Conservation (phyloP, 1,140 invertebrate species). For the Scaptodrosophila lebanonensis region DNA sequence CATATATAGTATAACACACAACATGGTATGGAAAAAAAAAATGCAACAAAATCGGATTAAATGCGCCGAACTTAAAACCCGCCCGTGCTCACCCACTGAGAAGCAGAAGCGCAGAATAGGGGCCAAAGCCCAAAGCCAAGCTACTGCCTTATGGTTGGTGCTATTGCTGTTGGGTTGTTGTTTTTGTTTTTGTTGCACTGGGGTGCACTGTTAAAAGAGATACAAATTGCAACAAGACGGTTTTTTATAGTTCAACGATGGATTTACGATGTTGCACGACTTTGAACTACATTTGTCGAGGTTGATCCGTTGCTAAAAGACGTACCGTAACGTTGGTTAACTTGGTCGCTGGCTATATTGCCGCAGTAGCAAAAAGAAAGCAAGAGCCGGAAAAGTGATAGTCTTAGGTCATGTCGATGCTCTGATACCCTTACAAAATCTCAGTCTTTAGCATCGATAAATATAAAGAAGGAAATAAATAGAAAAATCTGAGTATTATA, state of each 20-base stretch:
- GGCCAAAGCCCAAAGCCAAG: constrained; percentile 33
- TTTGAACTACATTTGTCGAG: constrained; percentile 69
- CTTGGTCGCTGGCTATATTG: constrained; percentile 17
- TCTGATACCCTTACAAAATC: no score
- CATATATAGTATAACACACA: no score
- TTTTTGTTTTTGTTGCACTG: constrained; percentile 18
- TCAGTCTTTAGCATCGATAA: no score
- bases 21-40: constrained; percentile 54
- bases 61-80: constrained; percentile 58
- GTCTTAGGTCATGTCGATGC: no score
- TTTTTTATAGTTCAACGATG: constrained; percentile 74
- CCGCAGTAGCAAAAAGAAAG: constrained; percentile 4
- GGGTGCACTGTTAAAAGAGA: constrained; percentile 48
- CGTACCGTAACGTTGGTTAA: constrained; percentile 29
- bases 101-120: constrained; percentile 35
- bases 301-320: constrained; percentile 20
- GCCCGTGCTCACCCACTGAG: constrained; percentile 46
- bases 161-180: neutral
- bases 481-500: no score
- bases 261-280: constrained; percentile 73
- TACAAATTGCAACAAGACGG: constrained; percentile 68
- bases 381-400: no score
- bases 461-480: no score
- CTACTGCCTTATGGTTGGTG: constrained; percentile 2
- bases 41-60: constrained; percentile 71